These are phyloP conservation scores for Arizona elegans DNA, from an alignment of 2,113 vertebrate species.

Conservation along the genomic window DNA sequence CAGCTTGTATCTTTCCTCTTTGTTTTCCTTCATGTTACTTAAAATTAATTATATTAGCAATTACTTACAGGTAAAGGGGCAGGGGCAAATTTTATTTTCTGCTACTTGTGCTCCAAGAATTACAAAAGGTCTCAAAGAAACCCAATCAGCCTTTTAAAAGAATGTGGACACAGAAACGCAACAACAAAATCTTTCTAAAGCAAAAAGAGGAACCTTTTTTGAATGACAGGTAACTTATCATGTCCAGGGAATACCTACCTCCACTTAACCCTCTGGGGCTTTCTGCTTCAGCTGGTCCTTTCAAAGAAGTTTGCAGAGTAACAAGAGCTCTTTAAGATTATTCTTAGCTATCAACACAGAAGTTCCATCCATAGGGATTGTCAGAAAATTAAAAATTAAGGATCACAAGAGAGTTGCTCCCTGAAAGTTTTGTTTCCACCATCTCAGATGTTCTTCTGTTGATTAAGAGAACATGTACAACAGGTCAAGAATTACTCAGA, in stretches of 20 bases:
- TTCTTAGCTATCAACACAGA: conserved; percentile 62
- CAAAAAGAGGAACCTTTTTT: conserved; percentile 48
- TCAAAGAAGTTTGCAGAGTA: conserved; percentile 65
- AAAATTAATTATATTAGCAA: background rate
- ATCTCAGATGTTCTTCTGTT: conserved; percentile 40
- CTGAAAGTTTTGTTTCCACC: conserved; percentile 56
- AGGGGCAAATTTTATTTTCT: background rate
- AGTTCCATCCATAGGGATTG: conserved; percentile 60
- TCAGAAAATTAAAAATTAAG: conserved; percentile 62
- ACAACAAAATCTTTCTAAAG: conserved; percentile 34
- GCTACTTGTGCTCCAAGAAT: conserved; percentile 14
- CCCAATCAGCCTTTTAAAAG: conserved; percentile 27
- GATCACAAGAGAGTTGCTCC: conserved; percentile 57
- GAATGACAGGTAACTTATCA: conserved; percentile 29
- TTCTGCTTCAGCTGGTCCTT: conserved; percentile 80
- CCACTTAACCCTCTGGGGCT: conserved; percentile 77
- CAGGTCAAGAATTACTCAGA: conserved; percentile 69
- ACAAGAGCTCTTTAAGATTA: conserved; percentile 55
- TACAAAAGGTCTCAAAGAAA: conserved; percentile 31
- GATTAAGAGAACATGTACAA: conserved; percentile 63
- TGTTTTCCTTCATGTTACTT: background rate
- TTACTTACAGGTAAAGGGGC: background rate
- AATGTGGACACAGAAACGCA: conserved; percentile 26
- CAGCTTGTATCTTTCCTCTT: background rate
- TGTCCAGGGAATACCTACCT: conserved; percentile 71